Evolutionary conservation across 2,113 vertebrate species (phyloP), one percentile per base, ranked within the genome.

Genomic region (Caranx melampygus): DNA sequence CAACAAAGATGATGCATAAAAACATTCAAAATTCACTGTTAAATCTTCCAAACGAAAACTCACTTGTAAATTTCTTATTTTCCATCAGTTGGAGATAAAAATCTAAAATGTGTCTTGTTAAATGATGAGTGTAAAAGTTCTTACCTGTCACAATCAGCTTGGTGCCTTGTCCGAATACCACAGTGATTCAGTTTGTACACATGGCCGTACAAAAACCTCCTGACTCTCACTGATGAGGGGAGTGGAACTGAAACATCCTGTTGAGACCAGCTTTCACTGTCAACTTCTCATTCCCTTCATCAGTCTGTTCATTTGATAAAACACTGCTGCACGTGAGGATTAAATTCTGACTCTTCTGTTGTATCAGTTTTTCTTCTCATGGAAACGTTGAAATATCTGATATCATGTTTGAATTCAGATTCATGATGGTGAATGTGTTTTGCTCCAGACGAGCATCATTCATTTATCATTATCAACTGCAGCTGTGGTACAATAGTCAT

Each of bases 81-180:
- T 54, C 21, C 45, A 1, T 44, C 11, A 9, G 44, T 7, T 20
- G 16, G 5, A 4, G 16, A 8, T 3, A 52, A 15, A 60, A 45
- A 35, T 20, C 58, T 18, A 34, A 21, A 49, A 37, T 31, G 10
- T 2, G 0, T 21, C 4, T n/a, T 5, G 52, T 63, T 37, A 14
- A 16, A 26, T 15, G 20, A 61, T 58, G 26, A 78, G 35, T 52
- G 58, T 14, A 74, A 75, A 75, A 51, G 71, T 13, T 89, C 93
- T 92, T 86, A 93, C 91, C 72, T n/a, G 68, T 85, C 0, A 92
- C 89, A 62, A 76, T 83, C 73, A 92, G 86, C 84, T 91, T 91
- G 72, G 91, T 93, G 45, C 92, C 91, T 90, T 82, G 86, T 78
- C 90, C 92, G 63, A 94, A 93, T 94, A 94, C 92, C 93, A 94